Evolutionary conservation across 2,797 vertebrate species (phyloP).

Genomic region (Neosilurus mollespiculum): DNA sequence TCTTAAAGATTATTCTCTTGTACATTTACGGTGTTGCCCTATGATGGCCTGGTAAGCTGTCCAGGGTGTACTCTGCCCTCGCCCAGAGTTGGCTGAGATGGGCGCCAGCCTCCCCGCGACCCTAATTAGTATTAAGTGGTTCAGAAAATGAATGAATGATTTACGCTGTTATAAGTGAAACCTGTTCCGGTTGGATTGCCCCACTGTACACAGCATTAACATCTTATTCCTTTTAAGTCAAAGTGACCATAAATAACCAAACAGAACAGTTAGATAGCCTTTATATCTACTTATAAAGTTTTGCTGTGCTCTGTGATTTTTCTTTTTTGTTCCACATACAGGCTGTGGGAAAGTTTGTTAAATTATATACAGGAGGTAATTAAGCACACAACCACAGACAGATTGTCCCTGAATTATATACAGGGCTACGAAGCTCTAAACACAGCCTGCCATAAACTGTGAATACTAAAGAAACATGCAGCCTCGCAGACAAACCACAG

Average conservation of each 20-base stretch:
- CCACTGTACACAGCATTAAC: conserved; percentile 13
- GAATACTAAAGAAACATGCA: conserved; percentile 28
- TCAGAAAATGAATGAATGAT: too few relatives aligned
- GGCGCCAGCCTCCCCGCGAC: too few relatives aligned
- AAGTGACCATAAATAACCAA: conserved; percentile 27
- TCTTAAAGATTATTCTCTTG: conserved; percentile 15
- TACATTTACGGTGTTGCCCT: neutral
- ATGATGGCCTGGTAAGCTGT: too few relatives aligned
- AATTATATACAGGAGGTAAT: conserved; percentile 39
- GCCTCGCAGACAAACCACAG: neutral
- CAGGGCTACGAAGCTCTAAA: conserved; percentile 33
- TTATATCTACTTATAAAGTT: neutral
- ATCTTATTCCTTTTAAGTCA: conserved; percentile 21
- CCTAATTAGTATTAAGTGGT: too few relatives aligned
- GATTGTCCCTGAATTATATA: conserved; percentile 38
- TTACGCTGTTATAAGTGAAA: neutral
- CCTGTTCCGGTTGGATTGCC: neutral
- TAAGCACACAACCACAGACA: conserved; percentile 42
- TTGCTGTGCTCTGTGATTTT: neutral
- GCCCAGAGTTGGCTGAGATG: too few relatives aligned
- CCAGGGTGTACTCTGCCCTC: too few relatives aligned
- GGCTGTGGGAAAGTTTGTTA: conserved; percentile 17
- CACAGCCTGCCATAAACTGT: conserved; percentile 36
- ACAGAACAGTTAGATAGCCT: conserved; percentile 19
- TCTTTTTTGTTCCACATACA: neutral